phyloP scores from a whole-genome alignment of 2,797 vertebrate genomes.

The Liasis olivaceus region DNA sequence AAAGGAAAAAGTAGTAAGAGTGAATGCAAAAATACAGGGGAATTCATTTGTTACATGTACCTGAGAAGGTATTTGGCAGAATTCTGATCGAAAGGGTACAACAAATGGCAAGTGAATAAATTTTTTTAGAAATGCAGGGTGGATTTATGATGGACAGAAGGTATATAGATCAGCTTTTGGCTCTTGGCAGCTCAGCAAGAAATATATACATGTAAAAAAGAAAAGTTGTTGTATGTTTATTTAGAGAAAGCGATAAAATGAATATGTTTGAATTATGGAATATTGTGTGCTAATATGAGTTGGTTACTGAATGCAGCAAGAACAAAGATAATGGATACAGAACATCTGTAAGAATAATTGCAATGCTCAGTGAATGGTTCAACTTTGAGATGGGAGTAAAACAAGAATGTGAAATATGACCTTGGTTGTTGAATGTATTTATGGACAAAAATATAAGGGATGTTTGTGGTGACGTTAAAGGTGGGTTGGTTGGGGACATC shows the following conservation, averaged over 20 bases:
- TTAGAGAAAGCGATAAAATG: background rate
- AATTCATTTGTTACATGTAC: background rate
- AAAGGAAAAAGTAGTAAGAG: background rate
- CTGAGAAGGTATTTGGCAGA: background rate
- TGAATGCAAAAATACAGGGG: background rate
- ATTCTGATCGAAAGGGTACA: background rate
- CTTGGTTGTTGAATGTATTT: background rate
- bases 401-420: background rate
- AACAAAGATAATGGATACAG: background rate
- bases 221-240: background rate
- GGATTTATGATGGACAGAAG: background rate
- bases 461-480: background rate
- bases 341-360: background rate
- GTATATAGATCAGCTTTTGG: background rate
- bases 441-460: background rate
- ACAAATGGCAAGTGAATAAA: background rate
- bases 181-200: background rate
- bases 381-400: background rate
- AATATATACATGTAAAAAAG: background rate
- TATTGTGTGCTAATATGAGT: background rate
- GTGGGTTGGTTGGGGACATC: background rate
- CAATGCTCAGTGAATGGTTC: background rate
- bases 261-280: background rate
- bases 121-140: background rate
- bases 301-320: background rate